Conservation (phyloP, 2,797 vertebrate genomes). For the Clarias platycephalus region DNA sequence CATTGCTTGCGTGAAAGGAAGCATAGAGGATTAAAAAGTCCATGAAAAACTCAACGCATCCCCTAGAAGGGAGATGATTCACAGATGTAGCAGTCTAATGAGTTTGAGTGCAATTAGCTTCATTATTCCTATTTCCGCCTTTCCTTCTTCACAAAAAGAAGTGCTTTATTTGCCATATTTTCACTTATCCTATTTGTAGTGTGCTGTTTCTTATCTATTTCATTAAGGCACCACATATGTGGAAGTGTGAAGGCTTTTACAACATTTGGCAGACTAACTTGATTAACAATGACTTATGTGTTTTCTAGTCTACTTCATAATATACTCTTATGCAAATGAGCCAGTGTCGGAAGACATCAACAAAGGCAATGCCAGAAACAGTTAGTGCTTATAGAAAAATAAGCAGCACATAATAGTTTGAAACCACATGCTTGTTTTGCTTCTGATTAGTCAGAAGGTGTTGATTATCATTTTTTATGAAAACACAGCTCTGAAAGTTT, state of each 20-base stretch:
- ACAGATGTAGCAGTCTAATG: conserved; percentile 31
- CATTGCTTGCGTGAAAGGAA: conserved; percentile 11
- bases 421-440: background rate
- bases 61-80: conserved; percentile 42
- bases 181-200: conserved; percentile 4
- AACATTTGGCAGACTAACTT: background rate
- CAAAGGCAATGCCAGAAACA: background rate
- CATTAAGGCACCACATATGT: background rate
- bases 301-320: background rate
- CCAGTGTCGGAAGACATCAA: background rate
- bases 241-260: conserved; percentile 12
- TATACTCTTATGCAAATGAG: conserved; percentile 11
- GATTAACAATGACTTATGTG: background rate
- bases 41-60: conserved; percentile 8
- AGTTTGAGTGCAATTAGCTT: conserved; percentile 35
- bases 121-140: conserved; percentile 36
- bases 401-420: background rate
- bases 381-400: background rate
- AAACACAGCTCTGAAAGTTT: background rate
- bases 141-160: conserved; percentile 13
- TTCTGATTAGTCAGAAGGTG: background rate
- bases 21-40: conserved; percentile 32
- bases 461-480: background rate
- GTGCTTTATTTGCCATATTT: background rate
- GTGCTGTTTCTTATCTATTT: background rate